Conservation (phyloP, 2,797 vertebrate genomes). For the Lepilemur septentrionalis region DNA sequence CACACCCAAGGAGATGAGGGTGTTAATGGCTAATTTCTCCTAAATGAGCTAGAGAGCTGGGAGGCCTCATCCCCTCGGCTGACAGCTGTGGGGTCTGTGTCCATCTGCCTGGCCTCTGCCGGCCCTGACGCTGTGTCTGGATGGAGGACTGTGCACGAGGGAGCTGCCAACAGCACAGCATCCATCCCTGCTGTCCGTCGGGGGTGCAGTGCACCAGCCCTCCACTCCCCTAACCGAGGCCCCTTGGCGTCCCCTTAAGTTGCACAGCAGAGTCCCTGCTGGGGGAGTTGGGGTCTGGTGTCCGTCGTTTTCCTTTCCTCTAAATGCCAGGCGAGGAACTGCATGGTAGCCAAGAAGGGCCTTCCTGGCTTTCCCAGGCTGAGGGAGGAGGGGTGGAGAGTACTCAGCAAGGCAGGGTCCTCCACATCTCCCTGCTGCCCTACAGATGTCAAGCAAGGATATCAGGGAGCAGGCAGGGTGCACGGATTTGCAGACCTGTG, state of each 20-base stretch:
- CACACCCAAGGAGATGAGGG: not conserved
- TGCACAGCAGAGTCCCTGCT: not conserved
- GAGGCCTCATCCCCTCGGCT: not conserved
- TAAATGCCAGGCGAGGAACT: not conserved
- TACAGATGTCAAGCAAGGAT: not conserved
- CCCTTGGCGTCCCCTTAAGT: not conserved
- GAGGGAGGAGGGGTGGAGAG: not conserved
- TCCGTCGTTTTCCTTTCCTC: not conserved
- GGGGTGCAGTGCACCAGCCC: accelerated
- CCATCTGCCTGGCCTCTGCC: not conserved
- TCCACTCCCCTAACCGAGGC: not conserved
- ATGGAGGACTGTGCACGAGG: not conserved
- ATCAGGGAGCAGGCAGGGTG: too few relatives aligned
- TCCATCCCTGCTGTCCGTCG: not conserved
- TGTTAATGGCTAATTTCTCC: constrained; percentile 12
- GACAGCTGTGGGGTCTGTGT: not conserved
- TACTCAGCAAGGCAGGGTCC: too few relatives aligned
- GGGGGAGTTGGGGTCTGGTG: not conserved
- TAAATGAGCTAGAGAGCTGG: not conserved
- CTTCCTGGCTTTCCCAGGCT: not conserved
- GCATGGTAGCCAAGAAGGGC: not conserved
- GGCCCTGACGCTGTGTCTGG: not conserved
- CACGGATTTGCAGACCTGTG: not conserved
- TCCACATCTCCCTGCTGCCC: not conserved
- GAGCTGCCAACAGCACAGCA: not conserved